Evolutionary conservation across 2,113 vertebrate species (phyloP).

Genomic region (Pangasianodon hypophthalmus): DNA sequence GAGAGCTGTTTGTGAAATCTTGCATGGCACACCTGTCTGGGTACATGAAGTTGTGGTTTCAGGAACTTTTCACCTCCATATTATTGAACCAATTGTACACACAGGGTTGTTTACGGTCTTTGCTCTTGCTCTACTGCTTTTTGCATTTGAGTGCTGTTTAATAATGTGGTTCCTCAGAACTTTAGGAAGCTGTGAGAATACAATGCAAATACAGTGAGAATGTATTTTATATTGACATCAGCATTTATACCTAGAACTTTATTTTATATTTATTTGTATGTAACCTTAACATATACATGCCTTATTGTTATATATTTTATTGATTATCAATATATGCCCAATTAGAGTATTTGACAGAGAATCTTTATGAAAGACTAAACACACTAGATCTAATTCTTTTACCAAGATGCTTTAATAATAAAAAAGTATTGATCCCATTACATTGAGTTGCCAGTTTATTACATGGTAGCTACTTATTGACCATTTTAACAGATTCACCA

Average conservation of each 20-base stretch:
- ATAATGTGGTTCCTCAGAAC: neutral
- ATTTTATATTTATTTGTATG: neutral
- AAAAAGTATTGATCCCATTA: conserved; percentile 47
- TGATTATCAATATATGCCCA: neutral
- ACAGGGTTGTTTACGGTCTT: neutral
- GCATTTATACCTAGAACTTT: neutral
- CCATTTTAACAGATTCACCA: conserved; percentile 1
- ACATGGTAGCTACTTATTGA: conserved; percentile 12
- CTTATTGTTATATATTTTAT: neutral
- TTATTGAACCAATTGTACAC: neutral
- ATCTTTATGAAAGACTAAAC: neutral
- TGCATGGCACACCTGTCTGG: too few relatives aligned
- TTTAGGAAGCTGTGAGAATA: neutral
- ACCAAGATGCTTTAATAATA: conserved; percentile 38
- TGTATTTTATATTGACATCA: neutral
- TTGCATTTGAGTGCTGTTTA: neutral
- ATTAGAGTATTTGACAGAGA: neutral
- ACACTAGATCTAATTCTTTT: neutral
- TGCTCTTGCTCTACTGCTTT: neutral
- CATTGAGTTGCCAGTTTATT: conserved; percentile 16
- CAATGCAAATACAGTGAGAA: too few relatives aligned
- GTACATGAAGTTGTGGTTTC: neutral
- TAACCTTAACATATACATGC: neutral
- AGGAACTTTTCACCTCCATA: neutral
- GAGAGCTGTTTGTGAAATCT: neutral